Evolutionary conservation across 2,888 invertebrate genomes (phyloP), one percentile per base, ranked within the genome.

Genomic region (Euzophera pinguis): DNA sequence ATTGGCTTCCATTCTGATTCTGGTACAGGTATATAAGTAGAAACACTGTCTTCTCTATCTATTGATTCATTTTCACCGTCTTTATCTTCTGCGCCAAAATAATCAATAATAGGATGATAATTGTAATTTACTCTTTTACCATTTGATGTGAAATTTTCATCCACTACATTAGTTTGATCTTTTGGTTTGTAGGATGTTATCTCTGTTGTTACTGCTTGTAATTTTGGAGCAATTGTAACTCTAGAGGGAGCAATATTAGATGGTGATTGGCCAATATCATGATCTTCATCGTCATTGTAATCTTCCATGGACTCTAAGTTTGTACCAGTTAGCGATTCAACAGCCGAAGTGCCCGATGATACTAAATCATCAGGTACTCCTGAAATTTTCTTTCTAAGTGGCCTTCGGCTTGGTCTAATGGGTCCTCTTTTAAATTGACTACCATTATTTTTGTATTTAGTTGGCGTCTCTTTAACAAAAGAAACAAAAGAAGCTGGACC

Each of bases 101-200:
- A 96, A 69, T 95, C 95, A 61, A 95, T 95, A 47, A 96, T 96
- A 1, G 95, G 95, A 78, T 96, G 96, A 67, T 96, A 96, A 71
- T 93, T 95, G 71, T 95, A 96, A 81, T 96, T 96, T 39, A 95
- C 91, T 67, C 93, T 91, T 67, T 92, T 91, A 12, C 77, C 77
- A 54, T 76, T 81, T 0, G 71, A 60, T 14, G 67, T 65, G 13
- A 69, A 68, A 47, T 73, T 73, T 49, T 83, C 78, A 42, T 71
- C 74, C 2, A 55, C 58, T 14, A 59, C 56, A 34, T 65, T 68
- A 48, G 62, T 66, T 55, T 69, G 71, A 55, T 75, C 75, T 32
- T 63, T 58, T 14, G 73, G 60, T 51, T 61, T 74, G 9, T 64
- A 60, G 13, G 69, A 71, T 4, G 67, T 65, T 53, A 64, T 71